phyloP scores from a whole-genome alignment of 2,797 vertebrate species.

The Dryobates pubescens region DNA sequence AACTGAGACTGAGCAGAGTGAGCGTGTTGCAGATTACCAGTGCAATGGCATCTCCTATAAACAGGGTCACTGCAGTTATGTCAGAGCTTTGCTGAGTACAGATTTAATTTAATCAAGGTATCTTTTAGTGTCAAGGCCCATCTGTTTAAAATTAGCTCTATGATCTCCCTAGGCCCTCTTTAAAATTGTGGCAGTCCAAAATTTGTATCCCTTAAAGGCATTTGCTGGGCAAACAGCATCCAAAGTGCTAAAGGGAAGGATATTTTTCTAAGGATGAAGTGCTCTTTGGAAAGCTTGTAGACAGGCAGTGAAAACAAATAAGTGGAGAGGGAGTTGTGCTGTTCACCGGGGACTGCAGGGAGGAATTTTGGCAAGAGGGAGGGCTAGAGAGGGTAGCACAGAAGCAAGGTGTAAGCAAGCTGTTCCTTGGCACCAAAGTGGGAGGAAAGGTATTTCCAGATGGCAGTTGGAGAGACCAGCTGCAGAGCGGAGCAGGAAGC shows the following conservation, averaged over 20 bases:
- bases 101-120: conserved; percentile 49
- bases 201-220: neutral
- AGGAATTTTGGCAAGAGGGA: neutral
- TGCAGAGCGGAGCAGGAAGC: neutral
- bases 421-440: neutral
- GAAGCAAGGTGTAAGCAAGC: conserved; percentile 1
- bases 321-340: neutral
- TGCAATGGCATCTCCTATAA: neutral
- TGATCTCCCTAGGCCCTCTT: conserved; percentile 18
- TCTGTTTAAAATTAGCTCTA: conserved; percentile 50
- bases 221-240: neutral
- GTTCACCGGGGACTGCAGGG: neutral
- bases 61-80: conserved; percentile 11
- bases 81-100: conserved; percentile 42
- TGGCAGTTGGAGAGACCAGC: neutral
- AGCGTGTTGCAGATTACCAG: neutral
- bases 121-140: conserved; percentile 20
- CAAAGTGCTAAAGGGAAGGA: neutral
- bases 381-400: neutral
- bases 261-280: neutral
- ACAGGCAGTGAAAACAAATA: conserved; percentile 11
- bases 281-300: neutral
- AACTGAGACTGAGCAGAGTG: neutral
- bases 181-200: neutral
- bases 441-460: conserved; percentile 23